Evolutionary conservation across 2,113 vertebrate genomes (phyloP).

Genomic region (Typhlomys cinereus): DNA sequence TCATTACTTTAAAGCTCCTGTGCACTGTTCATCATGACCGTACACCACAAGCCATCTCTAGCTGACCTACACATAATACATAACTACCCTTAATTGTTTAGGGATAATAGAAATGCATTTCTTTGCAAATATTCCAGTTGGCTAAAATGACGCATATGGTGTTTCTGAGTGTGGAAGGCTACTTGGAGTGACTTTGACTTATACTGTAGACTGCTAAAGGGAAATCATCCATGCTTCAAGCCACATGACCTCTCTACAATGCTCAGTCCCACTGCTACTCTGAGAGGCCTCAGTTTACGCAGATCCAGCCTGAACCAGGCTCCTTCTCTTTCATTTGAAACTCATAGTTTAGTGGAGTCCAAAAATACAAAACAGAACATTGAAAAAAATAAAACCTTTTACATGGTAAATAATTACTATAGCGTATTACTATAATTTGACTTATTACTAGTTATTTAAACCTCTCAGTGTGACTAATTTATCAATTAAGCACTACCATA

Average conservation of each 20-base stretch:
- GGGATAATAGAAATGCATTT: background rate
- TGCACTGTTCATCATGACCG: background rate
- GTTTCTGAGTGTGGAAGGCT: background rate
- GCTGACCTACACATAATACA: background rate
- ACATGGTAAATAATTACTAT: background rate
- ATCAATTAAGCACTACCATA: background rate
- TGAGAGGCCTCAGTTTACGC: accelerated
- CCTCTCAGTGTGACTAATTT: background rate
- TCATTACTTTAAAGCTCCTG: background rate
- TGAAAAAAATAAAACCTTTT: background rate
- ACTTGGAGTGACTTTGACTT: background rate
- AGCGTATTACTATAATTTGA: background rate
- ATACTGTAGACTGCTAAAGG: background rate
- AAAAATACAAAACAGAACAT: background rate
- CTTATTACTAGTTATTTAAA: background rate
- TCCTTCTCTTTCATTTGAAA: background rate
- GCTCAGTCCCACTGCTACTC: background rate
- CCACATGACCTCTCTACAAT: background rate
- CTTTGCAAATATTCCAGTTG: background rate
- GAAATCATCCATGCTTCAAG: background rate
- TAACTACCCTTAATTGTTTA: background rate
- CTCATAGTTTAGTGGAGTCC: background rate
- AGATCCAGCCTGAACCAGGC: background rate
- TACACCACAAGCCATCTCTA: background rate
- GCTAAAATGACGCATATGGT: background rate